Evolutionary conservation across 2,888 invertebrate species (phyloP), one percentile per base, ranked within the genome.

Genomic region (Pogonocherus hispidulus): DNA sequence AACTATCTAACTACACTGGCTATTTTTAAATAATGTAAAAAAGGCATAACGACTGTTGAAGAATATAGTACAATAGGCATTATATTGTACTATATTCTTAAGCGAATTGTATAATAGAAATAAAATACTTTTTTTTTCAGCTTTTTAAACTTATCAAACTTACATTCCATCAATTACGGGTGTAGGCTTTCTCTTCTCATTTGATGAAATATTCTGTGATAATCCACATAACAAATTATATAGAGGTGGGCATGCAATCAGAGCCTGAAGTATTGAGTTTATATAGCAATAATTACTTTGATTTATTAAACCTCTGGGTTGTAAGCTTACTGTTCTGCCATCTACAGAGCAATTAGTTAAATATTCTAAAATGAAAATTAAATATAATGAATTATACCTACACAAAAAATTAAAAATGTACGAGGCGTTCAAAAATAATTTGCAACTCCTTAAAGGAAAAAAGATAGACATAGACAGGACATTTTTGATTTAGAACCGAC

Each of bases 201-300:
- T 82, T 65, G 82, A 84, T 71, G 84, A 87, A 9, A 91, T 89
- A 79, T 90, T 90, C 73, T 90, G 89, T 0, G 94, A 92, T 79
- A 97, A 87, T 37, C 93, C 91, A 78, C 91, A 92, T 77, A 98
- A 88, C 82, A 98, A 88, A 86, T 98, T 97, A 85, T 96, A 97
- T 86, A 98, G 94, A 0, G 98, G 97, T 16, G 98, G 96, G 83
- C 98, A 98, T 11, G 96, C 97, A 27, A 98, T 89, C 76, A 98
- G 86, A 0, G 98, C 97, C 86, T 98, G 97, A 37, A 98, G 87
- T 73, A 96, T 97, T 18, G 98, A 94, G 86, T 98, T 98, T 71
- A 98, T 95, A 83, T 98, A 98, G 87, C 98, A 98, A 86, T 96
- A 98, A 87, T 98, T 98, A 72, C 95, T 95, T 73, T 94, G 92